Evolutionary conservation across 2,113 vertebrate genomes (phyloP), one percentile per base, ranked within the genome.

Genomic region (Todiramphus chloris): DNA sequence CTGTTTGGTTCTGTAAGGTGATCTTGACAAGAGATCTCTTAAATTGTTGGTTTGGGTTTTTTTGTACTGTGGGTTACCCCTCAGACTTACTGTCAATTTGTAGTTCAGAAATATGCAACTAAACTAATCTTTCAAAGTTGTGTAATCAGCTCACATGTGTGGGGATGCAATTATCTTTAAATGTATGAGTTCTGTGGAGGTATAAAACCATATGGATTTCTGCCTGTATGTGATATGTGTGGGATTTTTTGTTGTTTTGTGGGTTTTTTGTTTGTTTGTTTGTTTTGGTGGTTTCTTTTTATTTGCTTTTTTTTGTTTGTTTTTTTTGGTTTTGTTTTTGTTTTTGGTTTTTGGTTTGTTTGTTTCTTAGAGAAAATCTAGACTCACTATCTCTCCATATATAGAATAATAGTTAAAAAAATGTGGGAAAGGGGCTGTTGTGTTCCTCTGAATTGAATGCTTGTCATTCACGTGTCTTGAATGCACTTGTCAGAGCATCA

Each of bases 401-500:
- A 23, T 1, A 56, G 30, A 76, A 48, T 70, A 78, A 46, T 21
- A 46, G 9, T 16, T 64, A 33, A 25, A 64, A 58, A 73, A 69
- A 41, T 0, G 0, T 33, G 16, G 37, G 28, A 79, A 55, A 23
- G 19, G 13, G 4, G 16, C n/a, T 67, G 18, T 63, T 73, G 27
- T 8, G 5, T 58, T 83, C 23, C 39, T 83, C 35, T 82, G 41
- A 15, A 6, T 3, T 69, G 33, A 33, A 31, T 39, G 18, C 20
- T 91, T 0, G 0, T 7, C 43, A 5, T 84, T 91, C 43, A 55
- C 23, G 31, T 59, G 13, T 67, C 60, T 59, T 63, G 28, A 74
- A 24, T 43, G 33, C 2, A 3, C 16, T 23, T 0, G 0, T 70
- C n/a, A n/a, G 6, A 11, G 0, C 0, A 0, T 39, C 31, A 51